Evolutionary conservation across 1,140 invertebrate species (phyloP).

Genomic region (Heliconius hermathena): DNA sequence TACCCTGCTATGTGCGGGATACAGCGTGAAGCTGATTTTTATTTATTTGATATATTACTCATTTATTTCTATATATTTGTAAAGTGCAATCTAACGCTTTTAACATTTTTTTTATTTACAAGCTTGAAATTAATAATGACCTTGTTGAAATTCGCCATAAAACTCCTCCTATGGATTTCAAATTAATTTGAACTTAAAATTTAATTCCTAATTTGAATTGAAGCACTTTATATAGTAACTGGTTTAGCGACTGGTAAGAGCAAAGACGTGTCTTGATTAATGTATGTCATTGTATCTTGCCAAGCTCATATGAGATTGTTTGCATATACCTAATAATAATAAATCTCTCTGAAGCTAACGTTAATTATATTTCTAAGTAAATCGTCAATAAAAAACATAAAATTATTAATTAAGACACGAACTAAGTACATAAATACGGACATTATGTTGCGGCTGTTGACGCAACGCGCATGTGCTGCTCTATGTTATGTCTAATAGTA

Average conservation of each 20-base stretch:
- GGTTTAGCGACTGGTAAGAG: not conserved
- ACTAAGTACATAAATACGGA: slow-evolving; percentile 26
- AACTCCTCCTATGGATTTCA: not conserved
- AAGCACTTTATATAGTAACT: not conserved
- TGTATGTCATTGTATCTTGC: not conserved
- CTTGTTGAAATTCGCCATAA: not conserved
- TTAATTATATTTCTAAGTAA: not conserved
- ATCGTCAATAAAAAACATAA: slow-evolving; percentile 16
- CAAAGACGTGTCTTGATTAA: not conserved
- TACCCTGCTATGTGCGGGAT: no score
- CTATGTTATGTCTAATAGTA: slow-evolving; percentile 70
- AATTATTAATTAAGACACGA: not conserved
- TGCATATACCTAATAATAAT: not conserved
- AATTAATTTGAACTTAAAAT: not conserved
- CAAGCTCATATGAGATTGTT: not conserved
- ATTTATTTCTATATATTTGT: not conserved
- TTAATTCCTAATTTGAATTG: not conserved
- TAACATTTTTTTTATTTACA: not conserved
- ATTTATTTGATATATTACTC: no score
- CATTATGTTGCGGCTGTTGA: slow-evolving; percentile 58
- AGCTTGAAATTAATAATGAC: not conserved
- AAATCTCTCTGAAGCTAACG: not conserved
- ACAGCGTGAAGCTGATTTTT: no score
- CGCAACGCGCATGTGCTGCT: slow-evolving; percentile 70
- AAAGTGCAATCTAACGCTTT: not conserved